These are phyloP conservation scores for Tricholaema leucomelas DNA, from an alignment of 2,113 vertebrate species.

Conservation along the genomic window DNA sequence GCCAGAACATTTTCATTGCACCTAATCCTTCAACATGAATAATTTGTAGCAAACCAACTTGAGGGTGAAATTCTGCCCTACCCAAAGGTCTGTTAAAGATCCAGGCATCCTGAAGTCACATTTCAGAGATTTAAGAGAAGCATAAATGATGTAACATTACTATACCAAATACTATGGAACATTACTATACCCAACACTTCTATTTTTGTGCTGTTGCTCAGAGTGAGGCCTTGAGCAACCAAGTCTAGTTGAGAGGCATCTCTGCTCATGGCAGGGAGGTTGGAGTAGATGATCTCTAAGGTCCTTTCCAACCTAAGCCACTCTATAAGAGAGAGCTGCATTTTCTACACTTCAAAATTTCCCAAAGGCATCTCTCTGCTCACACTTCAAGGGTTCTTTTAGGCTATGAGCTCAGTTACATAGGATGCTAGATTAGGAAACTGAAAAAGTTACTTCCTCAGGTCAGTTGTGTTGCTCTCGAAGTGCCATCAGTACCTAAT, in stretches of 20 bases:
- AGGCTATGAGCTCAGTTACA: not conserved
- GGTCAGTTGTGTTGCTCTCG: not conserved
- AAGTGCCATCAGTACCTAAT: not conserved
- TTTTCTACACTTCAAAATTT: not conserved
- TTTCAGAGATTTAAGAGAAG: not conserved
- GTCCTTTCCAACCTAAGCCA: no score
- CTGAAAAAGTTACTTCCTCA: not conserved
- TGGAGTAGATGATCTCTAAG: no score
- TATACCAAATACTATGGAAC: no score
- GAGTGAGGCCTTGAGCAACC: not conserved
- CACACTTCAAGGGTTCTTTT: not conserved
- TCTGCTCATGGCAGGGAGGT: no score
- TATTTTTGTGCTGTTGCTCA: not conserved
- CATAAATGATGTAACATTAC: not conserved
- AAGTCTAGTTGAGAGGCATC: no score
- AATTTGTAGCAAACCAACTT: not conserved
- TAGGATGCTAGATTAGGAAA: not conserved
- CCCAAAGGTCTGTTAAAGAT: not conserved
- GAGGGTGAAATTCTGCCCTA: not conserved
- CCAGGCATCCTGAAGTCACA: not conserved
- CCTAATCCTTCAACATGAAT: not conserved
- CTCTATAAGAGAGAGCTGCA: not conserved
- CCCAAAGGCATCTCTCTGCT: not conserved
- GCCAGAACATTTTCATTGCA: slow-evolving; percentile 5
- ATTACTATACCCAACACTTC: no score